These are phyloP conservation scores for Diachasmimorpha longicaudata DNA, from an alignment of 1,140 invertebrate species.

Conservation along the genomic window DNA sequence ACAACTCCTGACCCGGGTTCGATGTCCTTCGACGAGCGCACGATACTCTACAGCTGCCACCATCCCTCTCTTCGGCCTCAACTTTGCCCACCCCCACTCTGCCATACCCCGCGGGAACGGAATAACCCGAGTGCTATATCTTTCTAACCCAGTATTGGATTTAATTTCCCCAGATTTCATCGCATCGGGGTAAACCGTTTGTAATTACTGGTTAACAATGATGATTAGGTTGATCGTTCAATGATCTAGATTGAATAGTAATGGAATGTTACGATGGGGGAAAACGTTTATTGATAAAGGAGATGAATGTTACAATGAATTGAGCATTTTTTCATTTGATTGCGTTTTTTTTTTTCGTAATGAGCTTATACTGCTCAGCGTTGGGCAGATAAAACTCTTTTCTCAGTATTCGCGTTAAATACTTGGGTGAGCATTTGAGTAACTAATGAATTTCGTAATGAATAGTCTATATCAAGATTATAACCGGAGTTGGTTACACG, in stretches of 20 bases:
- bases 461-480: background rate
- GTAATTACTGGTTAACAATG: too few species aligned
- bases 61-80: background rate
- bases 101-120: slow-evolving; percentile 4
- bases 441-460: slow-evolving; percentile 52
- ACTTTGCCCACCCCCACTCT: slow-evolving; percentile 24
- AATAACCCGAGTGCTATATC: slow-evolving; percentile 6
- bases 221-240: too few species aligned
- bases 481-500: background rate
- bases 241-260: too few species aligned
- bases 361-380: slow-evolving; percentile 35
- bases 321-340: too few species aligned
- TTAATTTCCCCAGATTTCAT: background rate
- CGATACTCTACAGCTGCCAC: slow-evolving; percentile 11
- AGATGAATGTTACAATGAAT: too few species aligned
- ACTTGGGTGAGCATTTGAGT: slow-evolving; percentile 18
- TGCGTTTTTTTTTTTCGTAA: too few species aligned
- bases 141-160: background rate
- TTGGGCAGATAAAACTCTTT: slow-evolving; percentile 33
- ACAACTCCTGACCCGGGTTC: slow-evolving; percentile 49
- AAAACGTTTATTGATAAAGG: too few species aligned
- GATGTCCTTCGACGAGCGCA: slow-evolving; percentile 43
- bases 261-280: too few species aligned
- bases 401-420: background rate
- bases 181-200: too few species aligned